Base-by-base conservation (phyloP, 2,888 invertebrate genomes). In the Pachymerium ferrugineum region DNA sequence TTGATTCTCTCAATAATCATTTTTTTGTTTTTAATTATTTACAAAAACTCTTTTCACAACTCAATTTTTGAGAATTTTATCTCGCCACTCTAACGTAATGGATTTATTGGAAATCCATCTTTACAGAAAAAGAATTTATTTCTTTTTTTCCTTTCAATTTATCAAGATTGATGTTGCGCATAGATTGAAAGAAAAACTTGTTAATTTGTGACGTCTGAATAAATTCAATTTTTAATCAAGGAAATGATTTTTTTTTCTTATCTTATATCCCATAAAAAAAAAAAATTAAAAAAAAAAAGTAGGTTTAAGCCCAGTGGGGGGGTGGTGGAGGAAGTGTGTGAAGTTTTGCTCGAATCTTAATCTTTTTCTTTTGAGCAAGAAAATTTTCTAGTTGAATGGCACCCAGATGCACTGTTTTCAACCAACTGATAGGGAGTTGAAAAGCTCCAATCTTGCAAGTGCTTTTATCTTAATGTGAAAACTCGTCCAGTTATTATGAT, bases 391-490 rank as follows among this genome's bases (percentile, higher is more conserved):
- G 47, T 54, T 22, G 47, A 54, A 54, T 54, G 47, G 47, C 47
- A 54, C 47, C 47, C 47, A 54, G 47, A 54, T 54, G 47, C 47
- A 54, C 47, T 54, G 47, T 54, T 54, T 54, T 54, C n/a, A 54
- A 54, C 19, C 47, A 54, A 54, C 47, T 54, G 47, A 54, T 54
- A 54, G 47, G 47, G 47, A 54, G 47, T 54, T 54, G 47, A 54
- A 54, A 54, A 54, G 47, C 47, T 54, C 47, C 47, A 54, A 54
- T 54, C 47, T 54, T 54, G 47, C 47, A 54, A 54, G 47, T 54
- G 47, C 47, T 54, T 54, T 54, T 54, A 54, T 54, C 47, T 54
- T 54, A 54, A 54, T 54, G 47, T 54, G 47, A 54, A 54, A 54
- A 54, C 10, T 54, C 47, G 47, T 54, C 47, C 19, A 54, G 47